phyloP scores from a whole-genome alignment of 2,888 invertebrate genomes.

The Crepidodera aurea region DNA sequence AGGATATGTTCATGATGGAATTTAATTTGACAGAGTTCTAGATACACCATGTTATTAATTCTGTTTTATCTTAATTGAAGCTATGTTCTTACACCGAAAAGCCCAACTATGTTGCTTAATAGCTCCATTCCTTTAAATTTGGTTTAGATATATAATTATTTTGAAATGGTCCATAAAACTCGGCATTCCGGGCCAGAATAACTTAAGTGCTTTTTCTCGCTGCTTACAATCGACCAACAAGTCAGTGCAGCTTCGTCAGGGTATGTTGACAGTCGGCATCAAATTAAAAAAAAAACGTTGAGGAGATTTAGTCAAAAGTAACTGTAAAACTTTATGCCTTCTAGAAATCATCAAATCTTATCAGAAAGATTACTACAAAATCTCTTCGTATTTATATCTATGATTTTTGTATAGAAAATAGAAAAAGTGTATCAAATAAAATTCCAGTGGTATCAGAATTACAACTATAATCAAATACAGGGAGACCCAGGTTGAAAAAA shows the following conservation, averaged over 20 bases:
- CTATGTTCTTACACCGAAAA: conserved; percentile 43
- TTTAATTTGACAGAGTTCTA: conserved; percentile 40
- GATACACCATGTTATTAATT: conserved; percentile 46
- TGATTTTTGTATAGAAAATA: too few species aligned
- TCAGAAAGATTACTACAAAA: too few species aligned
- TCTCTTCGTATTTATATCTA: too few species aligned
- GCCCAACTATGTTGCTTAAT: conserved; percentile 40
- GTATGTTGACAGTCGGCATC: too few species aligned
- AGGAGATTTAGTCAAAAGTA: too few species aligned
- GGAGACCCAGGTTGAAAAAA: too few species aligned
- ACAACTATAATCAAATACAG: too few species aligned
- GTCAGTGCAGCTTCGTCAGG: neutral
- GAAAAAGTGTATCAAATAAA: too few species aligned
- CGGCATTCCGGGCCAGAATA: conserved; percentile 35
- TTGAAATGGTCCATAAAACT: conserved; percentile 41
- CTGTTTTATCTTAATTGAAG: conserved; percentile 49
- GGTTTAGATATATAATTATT: conserved; percentile 42
- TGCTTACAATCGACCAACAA: conserved; percentile 12
- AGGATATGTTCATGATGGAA: conserved; percentile 37
- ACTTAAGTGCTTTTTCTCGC: conserved; percentile 33
- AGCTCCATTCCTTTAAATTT: conserved; percentile 40
- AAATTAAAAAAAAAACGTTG: too few species aligned
- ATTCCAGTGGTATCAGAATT: too few species aligned
- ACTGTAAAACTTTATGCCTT: too few species aligned
- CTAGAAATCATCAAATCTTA: too few species aligned